Evolutionary conservation across 2,888 invertebrate species (phyloP).

Genomic region (Arctia plantaginis): DNA sequence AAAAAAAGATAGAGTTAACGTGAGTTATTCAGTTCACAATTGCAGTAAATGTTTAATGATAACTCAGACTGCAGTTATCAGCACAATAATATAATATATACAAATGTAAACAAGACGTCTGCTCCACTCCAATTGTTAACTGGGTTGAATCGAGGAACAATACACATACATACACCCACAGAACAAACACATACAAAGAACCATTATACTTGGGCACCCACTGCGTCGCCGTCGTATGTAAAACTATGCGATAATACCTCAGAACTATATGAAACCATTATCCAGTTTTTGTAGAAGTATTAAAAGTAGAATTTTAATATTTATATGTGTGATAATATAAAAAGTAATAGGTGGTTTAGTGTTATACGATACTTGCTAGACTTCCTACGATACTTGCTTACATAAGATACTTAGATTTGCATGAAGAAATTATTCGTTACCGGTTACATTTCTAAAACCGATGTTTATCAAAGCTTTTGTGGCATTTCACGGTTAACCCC

Average conservation of each 20-base stretch:
- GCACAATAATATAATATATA: slow-evolving; percentile 41
- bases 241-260: slow-evolving; percentile 35
- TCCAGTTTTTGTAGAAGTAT: slow-evolving; percentile 19
- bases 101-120: slow-evolving; percentile 50
- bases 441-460: too few relatives aligned
- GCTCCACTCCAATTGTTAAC: slow-evolving; percentile 62
- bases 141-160: slow-evolving; percentile 60
- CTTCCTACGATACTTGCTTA: too few relatives aligned
- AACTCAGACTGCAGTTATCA: slow-evolving; percentile 18
- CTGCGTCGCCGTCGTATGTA: slow-evolving; percentile 36
- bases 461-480: too few relatives aligned
- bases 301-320: background rate
- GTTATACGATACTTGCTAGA: background rate
- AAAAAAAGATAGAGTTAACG: background rate
- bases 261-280: slow-evolving; percentile 27
- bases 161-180: slow-evolving; percentile 26
- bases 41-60: background rate
- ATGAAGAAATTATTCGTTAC: too few relatives aligned
- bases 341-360: background rate
- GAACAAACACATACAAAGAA: slow-evolving; percentile 9
- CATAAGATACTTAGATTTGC: too few relatives aligned
- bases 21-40: background rate
- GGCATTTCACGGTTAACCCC: too few relatives aligned
- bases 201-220: slow-evolving; percentile 33
- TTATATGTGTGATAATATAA: slow-evolving; percentile 12